Conservation (phyloP, 2,888 invertebrate genomes). For the Aphidoletes aphidimyza region DNA sequence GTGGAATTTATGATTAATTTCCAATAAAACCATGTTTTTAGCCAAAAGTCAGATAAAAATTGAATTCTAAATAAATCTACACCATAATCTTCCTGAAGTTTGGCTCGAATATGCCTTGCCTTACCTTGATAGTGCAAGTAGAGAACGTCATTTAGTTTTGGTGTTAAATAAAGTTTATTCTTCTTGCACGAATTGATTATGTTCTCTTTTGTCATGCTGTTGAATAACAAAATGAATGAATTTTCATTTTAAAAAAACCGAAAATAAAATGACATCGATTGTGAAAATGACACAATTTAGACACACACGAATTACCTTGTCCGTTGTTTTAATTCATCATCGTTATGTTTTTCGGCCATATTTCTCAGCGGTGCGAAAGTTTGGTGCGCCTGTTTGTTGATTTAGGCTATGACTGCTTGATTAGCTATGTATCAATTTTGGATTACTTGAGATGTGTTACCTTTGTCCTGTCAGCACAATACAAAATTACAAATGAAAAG, state of each 20-base stretch:
- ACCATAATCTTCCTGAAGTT: background rate
- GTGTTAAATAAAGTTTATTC: constrained; percentile 86
- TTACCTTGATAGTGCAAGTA: constrained; percentile 93
- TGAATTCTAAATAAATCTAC: background rate
- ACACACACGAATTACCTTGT: background rate
- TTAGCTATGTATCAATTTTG: too few relatives aligned
- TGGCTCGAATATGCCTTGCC: background rate
- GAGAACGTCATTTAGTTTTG: constrained; percentile 89
- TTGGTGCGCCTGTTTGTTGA: too few relatives aligned
- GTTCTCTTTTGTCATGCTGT: constrained; percentile 85
- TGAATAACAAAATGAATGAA: background rate
- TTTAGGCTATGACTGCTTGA: too few relatives aligned
- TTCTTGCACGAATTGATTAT: constrained; percentile 85
- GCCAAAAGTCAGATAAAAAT: too few relatives aligned
- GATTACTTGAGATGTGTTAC: too few relatives aligned
- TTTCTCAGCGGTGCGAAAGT: background rate
- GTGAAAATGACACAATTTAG: background rate
- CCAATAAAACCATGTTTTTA: background rate
- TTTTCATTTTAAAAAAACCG: background rate
- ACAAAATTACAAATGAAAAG: too few relatives aligned
- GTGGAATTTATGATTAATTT: constrained; percentile 23
- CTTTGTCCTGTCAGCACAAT: too few relatives aligned
- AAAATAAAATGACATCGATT: background rate
- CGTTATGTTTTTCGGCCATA: background rate
- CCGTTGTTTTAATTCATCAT: background rate